A percentile compares a stretch with the other conserved stretches of the same genome.
Conservation (phyloP, 2,888 invertebrate genomes). For the Crioceris asparagi region DNA sequence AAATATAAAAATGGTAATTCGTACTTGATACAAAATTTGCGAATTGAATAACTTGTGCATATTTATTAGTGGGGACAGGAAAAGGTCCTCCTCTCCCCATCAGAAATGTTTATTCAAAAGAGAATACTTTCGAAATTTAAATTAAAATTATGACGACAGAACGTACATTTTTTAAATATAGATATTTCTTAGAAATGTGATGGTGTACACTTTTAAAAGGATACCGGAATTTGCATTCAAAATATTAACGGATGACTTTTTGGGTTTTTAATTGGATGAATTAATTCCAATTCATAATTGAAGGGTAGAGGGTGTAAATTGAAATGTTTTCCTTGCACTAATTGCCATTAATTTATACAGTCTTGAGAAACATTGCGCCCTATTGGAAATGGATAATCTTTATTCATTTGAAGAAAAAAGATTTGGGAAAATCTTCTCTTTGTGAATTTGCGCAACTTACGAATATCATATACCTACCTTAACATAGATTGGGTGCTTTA, state of each 20-base stretch:
- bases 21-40: conserved; percentile 35
- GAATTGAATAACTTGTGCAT: conserved; percentile 34
- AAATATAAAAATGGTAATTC: conserved; percentile 36
- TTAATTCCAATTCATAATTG: too few relatives aligned
- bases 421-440: too few relatives aligned
- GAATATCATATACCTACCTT: too few relatives aligned
- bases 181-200: conserved; percentile 1
- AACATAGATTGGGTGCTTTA: too few relatives aligned
- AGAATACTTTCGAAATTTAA: conserved; percentile 18
- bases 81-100: conserved; percentile 27
- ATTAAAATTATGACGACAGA: conserved; percentile 1
- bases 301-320: too few relatives aligned
- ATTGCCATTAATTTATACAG: too few relatives aligned
- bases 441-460: too few relatives aligned
- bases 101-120: conserved; percentile 37
- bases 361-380: too few relatives aligned
- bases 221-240: conserved; percentile 25
- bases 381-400: too few relatives aligned
- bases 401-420: too few relatives aligned
- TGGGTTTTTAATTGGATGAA: conserved; percentile 24
- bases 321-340: too few relatives aligned
- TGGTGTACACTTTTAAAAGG: conserved; percentile 15
- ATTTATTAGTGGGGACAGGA: conserved; percentile 32
- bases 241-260: conserved; percentile 20
- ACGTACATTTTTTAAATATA: background rate